A percentile compares a stretch with the other conserved stretches of the same genome.
Evolutionary conservation across 2,113 vertebrate genomes (phyloP).

Genomic region (Mungos mungo): DNA sequence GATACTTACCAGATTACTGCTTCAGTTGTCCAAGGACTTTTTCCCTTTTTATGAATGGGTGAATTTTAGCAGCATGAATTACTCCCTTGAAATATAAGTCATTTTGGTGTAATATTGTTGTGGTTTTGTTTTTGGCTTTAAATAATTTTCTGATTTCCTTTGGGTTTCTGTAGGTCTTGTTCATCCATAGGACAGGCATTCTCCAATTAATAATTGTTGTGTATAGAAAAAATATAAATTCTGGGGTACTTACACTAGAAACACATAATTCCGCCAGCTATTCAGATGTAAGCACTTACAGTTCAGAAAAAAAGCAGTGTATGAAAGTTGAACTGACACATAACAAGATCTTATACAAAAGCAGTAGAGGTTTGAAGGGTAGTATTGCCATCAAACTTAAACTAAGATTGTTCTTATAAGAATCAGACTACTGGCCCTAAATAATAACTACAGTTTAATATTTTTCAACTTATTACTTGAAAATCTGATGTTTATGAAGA

Average conservation of each 20-base stretch:
- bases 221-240: conserved; percentile 54
- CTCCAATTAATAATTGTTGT: conserved; percentile 3
- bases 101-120: not conserved
- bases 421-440: not conserved
- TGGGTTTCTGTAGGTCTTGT: not conserved
- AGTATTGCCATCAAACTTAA: not conserved
- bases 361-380: conserved; percentile 67
- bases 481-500: not conserved
- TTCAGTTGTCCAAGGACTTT: not conserved
- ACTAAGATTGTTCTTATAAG: not conserved
- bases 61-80: conserved; percentile 34
- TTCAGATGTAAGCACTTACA: conserved; percentile 52
- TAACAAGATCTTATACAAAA: not conserved
- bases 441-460: not conserved
- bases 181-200: conserved; percentile 69
- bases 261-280: not conserved
- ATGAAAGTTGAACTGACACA: conserved; percentile 62
- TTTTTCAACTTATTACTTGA: not conserved
- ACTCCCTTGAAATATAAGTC: conserved; percentile 20
- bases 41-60: not conserved
- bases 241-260: conserved; percentile 33
- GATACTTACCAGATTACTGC: not conserved
- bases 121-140: not conserved
- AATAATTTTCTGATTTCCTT: conserved; percentile 25
- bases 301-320: conserved; percentile 57